Percentiles rank a stretch among this genome's conserved stretches.
Evolutionary conservation across 2,888 invertebrate species (phyloP).

Genomic region (Anthrax anthrax): DNA sequence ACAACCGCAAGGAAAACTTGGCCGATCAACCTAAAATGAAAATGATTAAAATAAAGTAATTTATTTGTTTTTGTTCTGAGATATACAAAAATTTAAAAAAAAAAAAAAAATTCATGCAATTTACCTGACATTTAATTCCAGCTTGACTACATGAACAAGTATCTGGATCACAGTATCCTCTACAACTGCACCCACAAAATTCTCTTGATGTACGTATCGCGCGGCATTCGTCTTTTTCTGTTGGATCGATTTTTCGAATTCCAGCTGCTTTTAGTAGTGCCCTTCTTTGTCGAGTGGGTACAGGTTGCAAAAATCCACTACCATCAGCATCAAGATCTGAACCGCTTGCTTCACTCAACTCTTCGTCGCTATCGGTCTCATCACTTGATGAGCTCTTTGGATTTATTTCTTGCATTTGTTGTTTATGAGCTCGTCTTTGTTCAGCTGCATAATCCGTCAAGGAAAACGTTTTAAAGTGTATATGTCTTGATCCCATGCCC

Average conservation of each 20-base stretch:
- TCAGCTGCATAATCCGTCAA: slow-evolving; percentile 79
- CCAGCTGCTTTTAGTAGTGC: slow-evolving; percentile 83
- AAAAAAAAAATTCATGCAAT: slow-evolving; percentile 6
- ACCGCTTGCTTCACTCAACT: slow-evolving; percentile 64
- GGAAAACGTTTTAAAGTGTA: slow-evolving; percentile 60
- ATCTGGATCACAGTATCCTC: slow-evolving; percentile 88
- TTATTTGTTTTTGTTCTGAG: neutral
- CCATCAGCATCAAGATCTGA: slow-evolving; percentile 78
- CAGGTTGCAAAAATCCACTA: slow-evolving; percentile 83
- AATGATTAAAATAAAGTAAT: neutral
- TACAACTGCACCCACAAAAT: slow-evolving; percentile 85
- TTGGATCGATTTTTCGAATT: slow-evolving; percentile 80
- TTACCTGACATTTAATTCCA: slow-evolving; percentile 87
- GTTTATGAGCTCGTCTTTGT: slow-evolving; percentile 72
- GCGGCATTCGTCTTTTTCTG: slow-evolving; percentile 88
- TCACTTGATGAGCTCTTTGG: slow-evolving; percentile 48
- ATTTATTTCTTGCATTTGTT: slow-evolving; percentile 46
- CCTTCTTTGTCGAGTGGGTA: slow-evolving; percentile 80
- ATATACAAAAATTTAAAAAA: neutral
- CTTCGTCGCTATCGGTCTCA: slow-evolving; percentile 75
- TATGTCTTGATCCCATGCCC: slow-evolving; percentile 71
- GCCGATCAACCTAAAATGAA: slow-evolving; percentile 60
- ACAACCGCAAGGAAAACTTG: slow-evolving; percentile 95
- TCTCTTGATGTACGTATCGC: slow-evolving; percentile 84
- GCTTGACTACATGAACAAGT: slow-evolving; percentile 88